Conservation (phyloP, 1,140 invertebrate species). For the Bemisia tabaci region DNA sequence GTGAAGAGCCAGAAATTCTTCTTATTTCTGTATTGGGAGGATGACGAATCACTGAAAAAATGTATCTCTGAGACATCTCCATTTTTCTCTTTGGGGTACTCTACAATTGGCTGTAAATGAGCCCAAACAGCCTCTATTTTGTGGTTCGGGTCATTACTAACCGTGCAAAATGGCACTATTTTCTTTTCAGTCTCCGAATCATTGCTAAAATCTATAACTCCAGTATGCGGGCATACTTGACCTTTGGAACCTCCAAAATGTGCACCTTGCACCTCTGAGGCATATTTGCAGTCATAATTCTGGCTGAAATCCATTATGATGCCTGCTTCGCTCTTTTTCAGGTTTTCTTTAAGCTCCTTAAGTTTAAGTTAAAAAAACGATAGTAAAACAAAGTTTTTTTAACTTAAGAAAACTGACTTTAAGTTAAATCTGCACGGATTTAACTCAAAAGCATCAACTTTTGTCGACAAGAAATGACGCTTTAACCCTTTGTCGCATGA, state of each 20-base stretch:
- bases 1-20: conserved; percentile 10
- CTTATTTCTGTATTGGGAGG: conserved; percentile 17
- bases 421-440: no score
- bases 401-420: no score
- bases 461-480: no score
- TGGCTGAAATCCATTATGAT: conserved; percentile 28
- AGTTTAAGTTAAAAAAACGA: no score
- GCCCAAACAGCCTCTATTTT: conserved; percentile 27
- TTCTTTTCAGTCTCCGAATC: conserved; percentile 9
- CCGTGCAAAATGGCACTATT: conserved; percentile 26
- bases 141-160: conserved; percentile 27
- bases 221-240: conserved; percentile 28
- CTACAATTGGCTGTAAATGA: conserved; percentile 25
- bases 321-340: conserved; percentile 22
- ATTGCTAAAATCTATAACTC: conserved; percentile 21
- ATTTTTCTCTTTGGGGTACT: not conserved
- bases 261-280: conserved; percentile 25
- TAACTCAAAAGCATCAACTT: no score
- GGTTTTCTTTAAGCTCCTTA: conserved; percentile 23
- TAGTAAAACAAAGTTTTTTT: no score
- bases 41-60: conserved; percentile 10
- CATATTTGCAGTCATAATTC: conserved; percentile 27
- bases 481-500: no score
- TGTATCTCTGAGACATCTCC: conserved; percentile 10
- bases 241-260: conserved; percentile 24